These are phyloP conservation scores for Chelon auratus DNA, from an alignment of 2,797 vertebrate species.

Conservation along the genomic window DNA sequence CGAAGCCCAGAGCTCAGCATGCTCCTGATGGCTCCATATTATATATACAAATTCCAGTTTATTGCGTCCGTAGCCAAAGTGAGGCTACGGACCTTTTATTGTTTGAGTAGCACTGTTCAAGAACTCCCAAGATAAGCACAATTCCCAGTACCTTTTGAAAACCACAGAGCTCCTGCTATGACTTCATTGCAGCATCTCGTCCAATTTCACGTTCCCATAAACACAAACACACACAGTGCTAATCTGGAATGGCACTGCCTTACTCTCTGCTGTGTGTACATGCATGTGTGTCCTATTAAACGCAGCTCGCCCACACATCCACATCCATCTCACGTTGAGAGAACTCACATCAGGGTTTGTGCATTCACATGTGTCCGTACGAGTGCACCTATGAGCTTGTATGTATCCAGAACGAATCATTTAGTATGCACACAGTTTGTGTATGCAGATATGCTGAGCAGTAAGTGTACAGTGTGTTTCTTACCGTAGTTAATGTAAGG, in stretches of 20 bases:
- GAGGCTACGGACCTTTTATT: no score
- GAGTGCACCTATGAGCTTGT: neutral
- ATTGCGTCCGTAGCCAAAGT: no score
- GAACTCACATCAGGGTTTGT: neutral
- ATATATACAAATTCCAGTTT: no score
- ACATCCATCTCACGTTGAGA: neutral
- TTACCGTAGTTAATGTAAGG: conserved; percentile 19
- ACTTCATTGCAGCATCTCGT: neutral
- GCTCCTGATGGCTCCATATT: no score
- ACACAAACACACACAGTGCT: neutral
- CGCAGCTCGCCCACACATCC: neutral
- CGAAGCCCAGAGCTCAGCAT: neutral
- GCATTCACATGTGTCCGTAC: neutral
- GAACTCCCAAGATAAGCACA: no score
- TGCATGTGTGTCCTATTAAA: no score
- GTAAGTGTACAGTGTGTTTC: neutral
- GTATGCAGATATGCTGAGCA: no score
- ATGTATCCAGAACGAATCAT: neutral
- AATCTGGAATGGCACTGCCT: neutral
- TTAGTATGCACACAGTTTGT: neutral
- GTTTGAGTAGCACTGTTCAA: no score
- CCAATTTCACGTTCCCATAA: neutral
- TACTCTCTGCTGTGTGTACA: neutral
- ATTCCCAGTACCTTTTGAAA: neutral
- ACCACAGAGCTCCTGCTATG: no score